Evolutionary conservation across 2,113 vertebrate genomes (phyloP), one percentile per base, ranked within the genome.

Genomic region (Jacana jacana): DNA sequence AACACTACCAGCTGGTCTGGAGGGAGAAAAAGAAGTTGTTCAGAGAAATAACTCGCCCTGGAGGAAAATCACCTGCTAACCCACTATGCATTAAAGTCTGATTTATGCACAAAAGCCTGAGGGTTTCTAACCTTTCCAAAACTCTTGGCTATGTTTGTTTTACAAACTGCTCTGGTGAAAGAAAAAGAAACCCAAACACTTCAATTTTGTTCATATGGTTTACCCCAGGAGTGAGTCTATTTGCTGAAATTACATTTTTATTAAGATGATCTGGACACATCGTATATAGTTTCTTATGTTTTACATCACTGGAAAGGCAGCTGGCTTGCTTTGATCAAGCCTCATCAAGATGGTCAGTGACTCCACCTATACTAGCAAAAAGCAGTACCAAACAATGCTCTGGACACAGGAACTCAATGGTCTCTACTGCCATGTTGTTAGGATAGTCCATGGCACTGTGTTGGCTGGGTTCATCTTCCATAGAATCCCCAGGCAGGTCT

Each of bases 61-160:
- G 70, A 94, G 68, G 75, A 77, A 95, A 94, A 75, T 93, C 92
- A 93, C 88, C 52, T 95, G 88, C 42, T 91, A 78, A 79, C 10
- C 13, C 27, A 18, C 20, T 77, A 10, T 72, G 84, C 52, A 69
- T 95, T 92, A 89, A 49, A 58, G n/a, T 19, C 4, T 81, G 35
- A 60, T 65, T 92, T 81, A 76, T 87, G 20, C 49, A 81, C 13
- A 84, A 69, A 93, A 84, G 60, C 57, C 57, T 73, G 25, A 88
- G 25, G 31, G 23, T 55, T 94, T 89, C 78, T 84, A 82, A 91
- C 44, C 23, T 71, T 93, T 91, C 51, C 57, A 68, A 91, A 91
- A 66, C 11, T 70, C 42, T 78, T 83, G 16, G 17, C 22, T 83
- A 23, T 64, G 33, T 81, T 91, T 86, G 46, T 72, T 95, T 95